phyloP scores from a whole-genome alignment of 2,113 vertebrate species.

The Cinclus cinclus region DNA sequence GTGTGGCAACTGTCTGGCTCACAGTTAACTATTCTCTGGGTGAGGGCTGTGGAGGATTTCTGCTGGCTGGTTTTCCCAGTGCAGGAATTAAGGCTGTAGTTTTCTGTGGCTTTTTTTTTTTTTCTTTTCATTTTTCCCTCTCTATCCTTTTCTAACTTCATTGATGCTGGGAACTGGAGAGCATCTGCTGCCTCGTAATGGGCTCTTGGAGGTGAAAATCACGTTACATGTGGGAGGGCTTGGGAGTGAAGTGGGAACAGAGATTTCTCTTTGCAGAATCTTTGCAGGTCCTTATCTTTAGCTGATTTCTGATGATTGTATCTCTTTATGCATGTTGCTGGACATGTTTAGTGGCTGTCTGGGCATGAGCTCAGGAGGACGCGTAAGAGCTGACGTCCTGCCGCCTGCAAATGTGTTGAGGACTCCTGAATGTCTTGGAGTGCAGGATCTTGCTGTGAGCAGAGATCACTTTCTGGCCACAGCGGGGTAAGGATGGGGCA shows the following conservation, averaged over 20 bases:
- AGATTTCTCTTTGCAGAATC: background rate
- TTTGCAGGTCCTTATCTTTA: background rate
- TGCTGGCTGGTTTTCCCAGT: background rate
- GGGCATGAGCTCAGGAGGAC: background rate
- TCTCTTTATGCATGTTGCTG: background rate
- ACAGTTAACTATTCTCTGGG: conserved; percentile 34
- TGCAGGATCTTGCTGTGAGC: background rate
- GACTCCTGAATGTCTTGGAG: background rate
- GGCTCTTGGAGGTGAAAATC: conserved; percentile 27
- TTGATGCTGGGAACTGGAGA: background rate
- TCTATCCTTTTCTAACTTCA: background rate
- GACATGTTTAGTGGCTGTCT: background rate
- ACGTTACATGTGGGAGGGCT: background rate
- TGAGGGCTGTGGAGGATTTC: background rate
- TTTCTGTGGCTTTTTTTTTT: background rate
- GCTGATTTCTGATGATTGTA: background rate
- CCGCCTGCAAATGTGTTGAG: background rate
- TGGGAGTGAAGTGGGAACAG: background rate
- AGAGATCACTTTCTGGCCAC: background rate
- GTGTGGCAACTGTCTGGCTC: background rate
- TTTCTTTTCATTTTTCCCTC: background rate
- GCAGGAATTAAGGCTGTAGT: background rate
- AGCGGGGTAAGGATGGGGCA: background rate
- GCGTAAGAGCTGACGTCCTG: background rate
- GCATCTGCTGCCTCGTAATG: background rate